phyloP scores from a whole-genome alignment of 2,797 vertebrate species.

The Helicolenus hilgendorfi region DNA sequence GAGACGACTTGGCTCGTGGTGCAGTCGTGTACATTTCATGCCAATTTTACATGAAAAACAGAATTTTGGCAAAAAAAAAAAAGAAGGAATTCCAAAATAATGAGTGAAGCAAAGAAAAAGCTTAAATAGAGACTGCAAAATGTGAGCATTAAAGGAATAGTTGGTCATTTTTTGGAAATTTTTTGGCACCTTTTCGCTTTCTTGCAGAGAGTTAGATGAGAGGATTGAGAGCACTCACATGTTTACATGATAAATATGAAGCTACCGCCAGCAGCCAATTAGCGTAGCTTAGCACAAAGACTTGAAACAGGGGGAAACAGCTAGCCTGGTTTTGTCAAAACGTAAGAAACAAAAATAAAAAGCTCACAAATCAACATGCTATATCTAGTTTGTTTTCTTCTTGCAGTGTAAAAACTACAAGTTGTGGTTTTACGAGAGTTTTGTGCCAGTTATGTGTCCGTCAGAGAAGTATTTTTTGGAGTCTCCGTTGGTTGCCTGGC shows the following conservation, averaged over 20 bases:
- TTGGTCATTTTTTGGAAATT: constrained; percentile 6
- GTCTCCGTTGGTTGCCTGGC: background rate
- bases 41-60: background rate
- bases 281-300: background rate
- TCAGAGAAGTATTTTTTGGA: background rate
- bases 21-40: background rate
- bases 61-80: background rate
- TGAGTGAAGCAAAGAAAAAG: background rate
- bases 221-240: background rate
- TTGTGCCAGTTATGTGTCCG: background rate
- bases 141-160: background rate
- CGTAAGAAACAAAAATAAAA: background rate
- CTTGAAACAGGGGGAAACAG: background rate
- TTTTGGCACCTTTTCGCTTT: background rate
- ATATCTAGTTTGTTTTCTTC: background rate
- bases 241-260: background rate
- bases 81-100: background rate
- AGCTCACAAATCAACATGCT: background rate
- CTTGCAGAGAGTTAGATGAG: background rate
- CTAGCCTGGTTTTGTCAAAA: background rate
- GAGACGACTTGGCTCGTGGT: background rate
- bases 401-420: background rate
- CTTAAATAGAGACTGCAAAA: background rate
- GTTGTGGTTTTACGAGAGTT: background rate
- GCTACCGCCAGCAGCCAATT: background rate